These are phyloP conservation scores for Eidolon helvum DNA, from an alignment of 2,113 vertebrate species.

Conservation along the genomic window DNA sequence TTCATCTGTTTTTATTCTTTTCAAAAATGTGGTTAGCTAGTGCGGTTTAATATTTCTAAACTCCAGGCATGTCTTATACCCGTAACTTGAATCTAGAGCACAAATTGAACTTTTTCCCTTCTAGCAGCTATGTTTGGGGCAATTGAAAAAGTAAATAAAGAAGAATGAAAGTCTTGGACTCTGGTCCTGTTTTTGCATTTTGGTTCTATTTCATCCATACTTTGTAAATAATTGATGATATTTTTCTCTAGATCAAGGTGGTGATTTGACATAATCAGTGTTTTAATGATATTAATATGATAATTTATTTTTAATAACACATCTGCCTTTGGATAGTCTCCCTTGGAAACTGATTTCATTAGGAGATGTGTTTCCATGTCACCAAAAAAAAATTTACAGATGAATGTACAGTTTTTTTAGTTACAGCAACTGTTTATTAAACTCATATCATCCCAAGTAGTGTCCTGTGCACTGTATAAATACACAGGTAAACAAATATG, in stretches of 20 bases:
- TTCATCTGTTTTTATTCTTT: conserved; percentile 18
- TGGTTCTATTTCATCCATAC: background rate
- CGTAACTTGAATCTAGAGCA: background rate
- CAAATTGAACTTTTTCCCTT: background rate
- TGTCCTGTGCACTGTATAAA: background rate
- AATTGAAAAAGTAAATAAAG: background rate
- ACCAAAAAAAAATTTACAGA: background rate
- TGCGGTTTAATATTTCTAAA: background rate
- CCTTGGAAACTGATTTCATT: background rate
- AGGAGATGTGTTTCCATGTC: background rate
- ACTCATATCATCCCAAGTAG: background rate
- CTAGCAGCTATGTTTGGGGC: background rate
- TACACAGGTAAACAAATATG: background rate
- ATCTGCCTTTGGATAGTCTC: background rate
- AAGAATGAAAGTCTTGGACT: background rate
- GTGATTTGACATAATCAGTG: background rate
- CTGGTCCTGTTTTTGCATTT: background rate
- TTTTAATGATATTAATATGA: background rate
- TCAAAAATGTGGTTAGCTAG: background rate
- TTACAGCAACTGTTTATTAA: background rate
- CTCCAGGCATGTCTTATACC: background rate
- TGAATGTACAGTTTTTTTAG: background rate
- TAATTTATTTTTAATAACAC: background rate
- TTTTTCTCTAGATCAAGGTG: background rate
- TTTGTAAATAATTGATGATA: background rate